These are phyloP conservation scores for Hippocampus zosterae DNA, from an alignment of 2,113 vertebrate genomes.

Conservation along the genomic window DNA sequence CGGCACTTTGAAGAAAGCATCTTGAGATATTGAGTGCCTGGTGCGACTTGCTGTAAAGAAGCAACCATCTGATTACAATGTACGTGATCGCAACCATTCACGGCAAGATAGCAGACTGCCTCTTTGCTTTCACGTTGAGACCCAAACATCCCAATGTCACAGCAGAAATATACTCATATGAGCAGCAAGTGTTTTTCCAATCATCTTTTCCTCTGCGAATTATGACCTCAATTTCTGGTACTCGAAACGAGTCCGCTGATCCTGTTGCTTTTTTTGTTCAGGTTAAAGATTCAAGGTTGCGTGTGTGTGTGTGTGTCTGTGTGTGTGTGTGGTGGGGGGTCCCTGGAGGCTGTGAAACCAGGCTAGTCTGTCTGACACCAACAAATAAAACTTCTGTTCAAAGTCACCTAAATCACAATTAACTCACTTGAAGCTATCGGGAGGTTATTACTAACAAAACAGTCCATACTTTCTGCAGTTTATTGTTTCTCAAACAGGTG, in stretches of 20 bases:
- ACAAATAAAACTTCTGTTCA: not conserved
- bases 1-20: not conserved
- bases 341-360: conserved; percentile 1
- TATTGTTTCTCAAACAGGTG: conserved; percentile 21
- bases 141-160: not conserved
- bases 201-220: not conserved
- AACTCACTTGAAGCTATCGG: not conserved
- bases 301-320: not conserved
- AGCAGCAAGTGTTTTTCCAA: not conserved
- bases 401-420: not conserved
- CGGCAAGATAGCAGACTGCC: not conserved
- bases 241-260: not conserved
- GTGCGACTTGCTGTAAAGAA: not conserved
- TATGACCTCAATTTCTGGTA: conserved; percentile 3
- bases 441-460: not conserved
- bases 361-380: not conserved
- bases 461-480: conserved; percentile 2
- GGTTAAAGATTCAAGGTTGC: conserved; percentile 8
- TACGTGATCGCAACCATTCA: not conserved
- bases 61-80: not conserved
- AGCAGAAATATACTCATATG: not conserved
- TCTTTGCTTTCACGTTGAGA: not conserved
- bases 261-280: not conserved
- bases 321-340: not conserved
- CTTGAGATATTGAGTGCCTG: not conserved